Base-by-base conservation (phyloP, 2,113 vertebrate genomes). In the Zosterops borbonicus region DNA sequence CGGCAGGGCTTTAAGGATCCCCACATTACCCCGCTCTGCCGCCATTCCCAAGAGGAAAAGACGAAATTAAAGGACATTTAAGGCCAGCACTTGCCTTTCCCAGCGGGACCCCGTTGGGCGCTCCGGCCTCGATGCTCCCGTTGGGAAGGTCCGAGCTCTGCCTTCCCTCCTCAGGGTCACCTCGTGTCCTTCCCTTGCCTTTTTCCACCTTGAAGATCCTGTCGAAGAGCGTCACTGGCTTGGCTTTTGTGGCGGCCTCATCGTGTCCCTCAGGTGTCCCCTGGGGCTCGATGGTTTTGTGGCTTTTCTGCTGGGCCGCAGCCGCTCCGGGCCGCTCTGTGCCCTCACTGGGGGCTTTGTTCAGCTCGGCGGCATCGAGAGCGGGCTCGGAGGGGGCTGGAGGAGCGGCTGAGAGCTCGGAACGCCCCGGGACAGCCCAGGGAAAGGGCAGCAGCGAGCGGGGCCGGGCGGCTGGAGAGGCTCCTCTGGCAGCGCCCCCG, bases 121-220 rank as follows among this genome's bases (percentile, higher is more conserved):
- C n/a, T 44, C 69, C 74, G 1, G 9, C 65, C 1, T 76, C 12
- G 67, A 88, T 19, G 11, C 5, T 15, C 77, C 68, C 37, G 50
- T 62, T 58, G 2, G 44, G 88, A 12, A 24, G 14, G 41, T 94
- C 84, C 10, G 5, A 3, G 2, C 24, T 9, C 50, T n/a, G 44
- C 42, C 60, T 37, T 23, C 92, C 93, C 84, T 62, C 60, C 74
- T 62, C 60, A 23, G 73, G 35, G 39, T 95, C 95, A 12, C 67
- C 82, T 22, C 37, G 95, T 0, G 5, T 10, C 4, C 75, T 60
- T 2, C 37, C 97, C 83, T 68, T 96, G 52, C 89, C 94, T 82
- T 97, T 98, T 56, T 98, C 97, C 96, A 98, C 95, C 77, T 90
- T 98, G 96, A 99, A 99, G 86, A 98, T 81, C 83, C 96, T 98